Conservation (phyloP, 2,113 vertebrate species). For the Ia io region DNA sequence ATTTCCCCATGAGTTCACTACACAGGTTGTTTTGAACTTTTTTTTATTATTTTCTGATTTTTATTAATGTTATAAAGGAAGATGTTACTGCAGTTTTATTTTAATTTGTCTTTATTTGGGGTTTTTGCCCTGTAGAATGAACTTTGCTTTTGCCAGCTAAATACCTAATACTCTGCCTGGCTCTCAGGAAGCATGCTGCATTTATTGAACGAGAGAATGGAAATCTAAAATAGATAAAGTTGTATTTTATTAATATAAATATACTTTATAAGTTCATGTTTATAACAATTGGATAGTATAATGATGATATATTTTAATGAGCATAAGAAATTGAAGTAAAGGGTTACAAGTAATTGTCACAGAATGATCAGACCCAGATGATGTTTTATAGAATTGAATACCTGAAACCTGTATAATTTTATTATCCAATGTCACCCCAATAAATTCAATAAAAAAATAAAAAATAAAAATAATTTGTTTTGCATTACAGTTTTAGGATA, state of each 20-base stretch:
- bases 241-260: neutral
- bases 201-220: neutral
- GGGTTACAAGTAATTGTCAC: neutral
- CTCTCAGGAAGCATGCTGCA: neutral
- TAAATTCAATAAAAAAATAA: too few species aligned
- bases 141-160: neutral
- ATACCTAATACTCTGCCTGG: neutral
- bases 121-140: neutral
- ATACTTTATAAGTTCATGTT: neutral
- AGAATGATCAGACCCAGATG: neutral
- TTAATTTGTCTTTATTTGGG: neutral
- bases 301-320: neutral
- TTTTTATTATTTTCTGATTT: neutral
- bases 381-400: too few species aligned
- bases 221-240: neutral
- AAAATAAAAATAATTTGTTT: neutral
- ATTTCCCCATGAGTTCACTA: neutral
- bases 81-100: neutral
- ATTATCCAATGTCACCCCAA: too few species aligned
- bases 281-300: neutral
- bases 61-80: neutral
- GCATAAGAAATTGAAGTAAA: neutral
- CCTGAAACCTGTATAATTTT: too few species aligned
- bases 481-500: neutral
- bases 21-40: neutral